These are phyloP conservation scores for Trididemnum nubilum DNA, from an alignment of 23 tunicate species.

Conservation along the genomic window DNA sequence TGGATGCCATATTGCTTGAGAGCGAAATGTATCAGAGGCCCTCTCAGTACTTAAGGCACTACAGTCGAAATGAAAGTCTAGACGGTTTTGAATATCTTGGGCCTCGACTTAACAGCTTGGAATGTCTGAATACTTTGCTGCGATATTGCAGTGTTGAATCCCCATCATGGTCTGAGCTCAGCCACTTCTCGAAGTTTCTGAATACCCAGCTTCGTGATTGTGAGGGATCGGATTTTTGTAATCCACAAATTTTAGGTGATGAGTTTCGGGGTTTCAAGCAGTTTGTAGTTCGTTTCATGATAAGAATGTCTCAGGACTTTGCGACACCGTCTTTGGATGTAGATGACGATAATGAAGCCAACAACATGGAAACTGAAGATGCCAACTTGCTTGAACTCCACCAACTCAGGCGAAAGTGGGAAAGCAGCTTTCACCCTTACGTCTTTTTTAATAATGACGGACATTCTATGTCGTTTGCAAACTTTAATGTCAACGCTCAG, in stretches of 20 bases:
- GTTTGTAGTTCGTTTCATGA: constrained; percentile 65
- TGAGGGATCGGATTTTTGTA: constrained; percentile 47
- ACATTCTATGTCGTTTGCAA: constrained; percentile 48
- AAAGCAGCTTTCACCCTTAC: constrained; percentile 54
- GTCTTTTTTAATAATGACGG: constrained; percentile 66
- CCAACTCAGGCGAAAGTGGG: constrained; percentile 64
- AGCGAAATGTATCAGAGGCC: constrained; percentile 47
- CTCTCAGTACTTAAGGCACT: constrained; percentile 22
- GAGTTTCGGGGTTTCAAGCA: constrained; percentile 34
- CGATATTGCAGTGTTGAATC: constrained; percentile 1
- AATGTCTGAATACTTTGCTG: constrained; percentile 37
- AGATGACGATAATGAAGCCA: neutral
- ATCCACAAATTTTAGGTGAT: neutral
- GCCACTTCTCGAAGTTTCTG: constrained; percentile 49
- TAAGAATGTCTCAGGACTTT: constrained; percentile 72
- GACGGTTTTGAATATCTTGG: constrained; percentile 5
- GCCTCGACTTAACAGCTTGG: neutral
- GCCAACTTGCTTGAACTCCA: constrained; percentile 44
- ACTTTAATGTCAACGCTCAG: constrained; percentile 40
- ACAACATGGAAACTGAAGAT: constrained; percentile 9
- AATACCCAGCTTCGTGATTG: constrained; percentile 44
- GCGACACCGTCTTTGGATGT: constrained; percentile 66
- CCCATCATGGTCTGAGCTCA: constrained; percentile 50
- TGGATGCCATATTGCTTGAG: constrained; percentile 36
- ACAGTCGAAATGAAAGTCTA: neutral